Evolutionary conservation across 2,113 vertebrate species (phyloP).

Genomic region (Dipodomys stephensi): DNA sequence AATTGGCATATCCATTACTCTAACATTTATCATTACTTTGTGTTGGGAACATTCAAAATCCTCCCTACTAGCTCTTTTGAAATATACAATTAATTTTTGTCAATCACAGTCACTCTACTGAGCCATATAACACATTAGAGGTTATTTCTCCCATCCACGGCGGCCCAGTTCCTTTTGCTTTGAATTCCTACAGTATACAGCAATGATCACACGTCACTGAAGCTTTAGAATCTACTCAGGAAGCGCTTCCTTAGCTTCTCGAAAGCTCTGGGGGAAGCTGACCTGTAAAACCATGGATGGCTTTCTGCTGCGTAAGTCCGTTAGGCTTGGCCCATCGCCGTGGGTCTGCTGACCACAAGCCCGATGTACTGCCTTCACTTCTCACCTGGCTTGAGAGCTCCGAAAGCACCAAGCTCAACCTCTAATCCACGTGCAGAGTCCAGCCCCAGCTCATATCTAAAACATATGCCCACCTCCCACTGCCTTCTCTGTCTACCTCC

Average conservation of each 20-base stretch:
- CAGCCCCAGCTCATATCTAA: not conserved
- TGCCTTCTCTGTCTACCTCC: not conserved
- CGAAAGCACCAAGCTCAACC: accelerated
- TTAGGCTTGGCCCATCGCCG: too few relatives aligned
- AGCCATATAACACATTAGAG: not conserved
- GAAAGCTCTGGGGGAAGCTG: not conserved
- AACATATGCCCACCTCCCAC: accelerated
- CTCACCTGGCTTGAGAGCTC: not conserved
- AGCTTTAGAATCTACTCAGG: not conserved
- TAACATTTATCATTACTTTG: not conserved
- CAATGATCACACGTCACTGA: not conserved
- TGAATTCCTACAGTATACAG: not conserved
- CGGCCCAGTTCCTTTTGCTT: not conserved
- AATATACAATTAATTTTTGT: slow-evolving; percentile 20
- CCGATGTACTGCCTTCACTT: not conserved
- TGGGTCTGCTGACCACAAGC: not conserved
- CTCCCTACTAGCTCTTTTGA: not conserved
- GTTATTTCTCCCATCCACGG: not conserved
- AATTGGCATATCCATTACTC: slow-evolving; percentile 10
- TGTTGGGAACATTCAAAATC: not conserved
- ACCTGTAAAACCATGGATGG: accelerated
- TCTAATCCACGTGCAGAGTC: not conserved
- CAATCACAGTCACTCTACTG: not conserved
- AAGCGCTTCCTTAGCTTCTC: not conserved
- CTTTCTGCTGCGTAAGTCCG: not conserved